These are phyloP conservation scores for Tylochromis polylepis DNA, from an alignment of 2,113 vertebrate genomes.

Conservation along the genomic window DNA sequence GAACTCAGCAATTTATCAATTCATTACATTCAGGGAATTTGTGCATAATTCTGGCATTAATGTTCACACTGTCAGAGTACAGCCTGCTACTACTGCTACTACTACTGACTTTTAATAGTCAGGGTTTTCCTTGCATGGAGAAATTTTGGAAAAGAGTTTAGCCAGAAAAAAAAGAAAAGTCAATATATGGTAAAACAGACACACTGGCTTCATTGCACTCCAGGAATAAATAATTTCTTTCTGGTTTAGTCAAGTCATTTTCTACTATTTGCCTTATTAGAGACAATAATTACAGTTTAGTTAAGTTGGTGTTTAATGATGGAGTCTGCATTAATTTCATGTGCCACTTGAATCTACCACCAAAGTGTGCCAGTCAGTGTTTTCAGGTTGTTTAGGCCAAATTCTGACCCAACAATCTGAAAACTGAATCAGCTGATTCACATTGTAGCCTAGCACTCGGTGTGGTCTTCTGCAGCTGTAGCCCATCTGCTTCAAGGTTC, in stretches of 20 bases:
- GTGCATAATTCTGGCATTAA: not conserved
- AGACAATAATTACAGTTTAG: not conserved
- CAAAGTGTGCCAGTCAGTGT: fast-evolving
- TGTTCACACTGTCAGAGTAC: not conserved
- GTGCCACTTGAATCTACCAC: fast-evolving
- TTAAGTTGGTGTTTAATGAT: not conserved
- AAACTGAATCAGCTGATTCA: not conserved
- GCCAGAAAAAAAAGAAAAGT: not conserved
- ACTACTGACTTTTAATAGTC: not conserved
- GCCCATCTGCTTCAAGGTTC: not conserved
- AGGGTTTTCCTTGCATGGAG: not conserved
- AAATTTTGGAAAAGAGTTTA: not conserved
- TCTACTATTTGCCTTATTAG: not conserved
- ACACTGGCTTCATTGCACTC: not conserved
- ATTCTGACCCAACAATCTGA: fast-evolving
- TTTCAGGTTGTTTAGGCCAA: not conserved
- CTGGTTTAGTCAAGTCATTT: not conserved
- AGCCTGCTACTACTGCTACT: not conserved
- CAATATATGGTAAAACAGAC: not conserved
- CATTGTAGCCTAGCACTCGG: fast-evolving
- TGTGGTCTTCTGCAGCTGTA: not conserved
- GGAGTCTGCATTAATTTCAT: not conserved
- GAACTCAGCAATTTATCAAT: not conserved
- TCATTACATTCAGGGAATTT: not conserved
- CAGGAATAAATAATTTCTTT: not conserved